phyloP scores from a whole-genome alignment of 2,888 invertebrate species.

The Apamea monoglypha region DNA sequence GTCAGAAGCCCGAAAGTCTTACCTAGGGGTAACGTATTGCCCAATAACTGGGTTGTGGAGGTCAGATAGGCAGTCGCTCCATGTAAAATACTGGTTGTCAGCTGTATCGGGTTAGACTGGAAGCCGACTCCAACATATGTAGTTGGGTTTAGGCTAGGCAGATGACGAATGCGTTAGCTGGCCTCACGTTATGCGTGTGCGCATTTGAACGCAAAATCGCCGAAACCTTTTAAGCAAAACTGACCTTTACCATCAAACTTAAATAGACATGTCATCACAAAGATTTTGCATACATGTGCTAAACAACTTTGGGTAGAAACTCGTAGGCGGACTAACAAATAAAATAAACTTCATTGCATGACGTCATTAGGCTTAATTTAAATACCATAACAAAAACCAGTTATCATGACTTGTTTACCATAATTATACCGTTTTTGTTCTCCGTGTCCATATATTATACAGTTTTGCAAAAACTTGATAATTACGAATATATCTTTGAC shows the following conservation, averaged over 20 bases:
- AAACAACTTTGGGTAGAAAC: slow-evolving; percentile 17
- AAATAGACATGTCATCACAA: neutral
- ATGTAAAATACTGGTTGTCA: neutral
- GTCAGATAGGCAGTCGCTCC: too few species aligned
- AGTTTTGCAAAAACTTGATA: slow-evolving; percentile 1
- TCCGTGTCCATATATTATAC: neutral
- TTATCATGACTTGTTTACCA: slow-evolving; percentile 31
- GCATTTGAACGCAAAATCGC: neutral
- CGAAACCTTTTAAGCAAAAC: neutral
- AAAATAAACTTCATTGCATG: slow-evolving; percentile 29
- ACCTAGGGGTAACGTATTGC: neutral
- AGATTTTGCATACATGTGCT: slow-evolving; percentile 18
- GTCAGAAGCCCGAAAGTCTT: neutral
- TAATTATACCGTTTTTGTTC: slow-evolving; percentile 27
- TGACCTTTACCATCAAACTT: slow-evolving; percentile 17
- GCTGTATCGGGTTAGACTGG: neutral
- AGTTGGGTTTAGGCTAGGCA: neutral
- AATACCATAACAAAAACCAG: slow-evolving; percentile 30
- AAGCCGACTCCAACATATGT: neutral
- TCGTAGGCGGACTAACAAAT: slow-evolving; percentile 25
- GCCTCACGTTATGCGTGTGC: neutral
- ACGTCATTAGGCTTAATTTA: slow-evolving; percentile 18
- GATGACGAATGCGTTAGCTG: neutral
- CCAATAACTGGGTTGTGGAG: neutral
- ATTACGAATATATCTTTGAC: neutral